phyloP scores from a whole-genome alignment of 1,140 invertebrate genomes.

The Zaprionus davidi region DNA sequence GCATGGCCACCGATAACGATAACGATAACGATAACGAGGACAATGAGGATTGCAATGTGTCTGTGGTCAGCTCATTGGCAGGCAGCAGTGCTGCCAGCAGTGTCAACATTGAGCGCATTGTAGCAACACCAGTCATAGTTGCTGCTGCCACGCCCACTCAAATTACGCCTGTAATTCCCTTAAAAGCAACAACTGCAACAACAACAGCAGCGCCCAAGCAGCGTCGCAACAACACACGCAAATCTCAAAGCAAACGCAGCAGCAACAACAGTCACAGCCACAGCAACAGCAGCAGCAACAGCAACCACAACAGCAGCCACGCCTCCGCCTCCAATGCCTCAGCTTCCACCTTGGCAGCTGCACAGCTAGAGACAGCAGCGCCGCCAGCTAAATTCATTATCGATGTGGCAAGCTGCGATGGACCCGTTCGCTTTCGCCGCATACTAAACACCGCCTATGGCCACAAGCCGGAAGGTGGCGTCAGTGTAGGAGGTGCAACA shows the following conservation, averaged over 20 bases:
- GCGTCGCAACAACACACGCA: conserved; percentile 10
- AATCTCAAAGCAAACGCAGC: conserved; percentile 1
- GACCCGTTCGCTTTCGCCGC: conserved; percentile 92
- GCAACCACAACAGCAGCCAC: conserved; percentile 10
- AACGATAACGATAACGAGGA: conserved; percentile 77
- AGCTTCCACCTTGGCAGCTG: conserved; percentile 14
- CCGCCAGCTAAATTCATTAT: conserved; percentile 86
- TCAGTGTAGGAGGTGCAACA: conserved; percentile 17
- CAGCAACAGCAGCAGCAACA: not conserved
- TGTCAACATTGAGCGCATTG: conserved; percentile 82
- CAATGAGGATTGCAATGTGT: conserved; percentile 65
- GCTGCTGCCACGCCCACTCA: conserved; percentile 1
- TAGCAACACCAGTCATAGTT: not conserved
- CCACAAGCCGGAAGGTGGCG: conserved; percentile 70
- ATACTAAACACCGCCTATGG: conserved; percentile 91
- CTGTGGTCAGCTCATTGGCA: conserved; percentile 70
- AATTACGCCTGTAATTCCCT: conserved; percentile 15
- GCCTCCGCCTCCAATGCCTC: conserved; percentile 25
- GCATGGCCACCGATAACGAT: conserved; percentile 83
- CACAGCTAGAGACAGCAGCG: conserved; percentile 31
- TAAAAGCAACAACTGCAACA: conserved; percentile 16
- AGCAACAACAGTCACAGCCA: conserved; percentile 8
- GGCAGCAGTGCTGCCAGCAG: conserved; percentile 82
- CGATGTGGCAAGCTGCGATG: conserved; percentile 94
- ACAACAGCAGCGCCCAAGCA: conserved; percentile 15